Base-by-base conservation (phyloP, 2,113 vertebrate species). In the Pavo muticus region DNA sequence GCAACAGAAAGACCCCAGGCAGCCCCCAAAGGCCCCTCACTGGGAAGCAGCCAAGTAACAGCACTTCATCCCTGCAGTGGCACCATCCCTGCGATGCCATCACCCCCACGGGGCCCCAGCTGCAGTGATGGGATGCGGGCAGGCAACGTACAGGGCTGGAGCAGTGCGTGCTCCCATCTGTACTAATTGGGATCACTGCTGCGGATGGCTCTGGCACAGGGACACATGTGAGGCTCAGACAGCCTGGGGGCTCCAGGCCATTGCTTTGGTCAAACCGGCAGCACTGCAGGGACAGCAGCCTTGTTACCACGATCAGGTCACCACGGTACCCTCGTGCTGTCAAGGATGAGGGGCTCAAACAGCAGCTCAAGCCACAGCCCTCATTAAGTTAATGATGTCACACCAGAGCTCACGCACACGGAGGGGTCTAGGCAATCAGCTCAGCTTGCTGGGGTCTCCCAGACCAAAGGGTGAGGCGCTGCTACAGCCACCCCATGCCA, bases 261-360 rank as follows among this genome's bases (percentile, higher is more conserved):
- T 29, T 16, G 35, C 35, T 9, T 37, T 9, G 14, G 60, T 39
- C 9, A 15, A 37, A 6, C 42, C 9, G 68, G 14, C 73, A 20
- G 45, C 54, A 48, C 35, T 9, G 1, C 1, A 2, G 87, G 79
- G 72, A 84, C 65, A 30, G 76, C 2, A 45, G 83, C 76, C 91
- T 94, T 8, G 0, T 93, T 93, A 96, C 57, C 32, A 40, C 21
- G 0, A 95, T 90, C 89, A 87, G 92, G 84, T 89, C 91, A 93
- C 3, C 0, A 0, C 10, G 0, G 0, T 71, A 67, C 45, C 63
- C 35, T 76, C 1, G 0, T 42, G 42, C 73, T 42, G 29, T 21
- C 83, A 57, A 10, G 7, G 21, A 7, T 21, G 17, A 32, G 65
- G 32, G 42, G 71, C 80, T 77, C 68, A 12, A 44, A 68, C 25